Evolutionary conservation across 2,113 vertebrate genomes (phyloP).

Genomic region (Dipodomys merriami): DNA sequence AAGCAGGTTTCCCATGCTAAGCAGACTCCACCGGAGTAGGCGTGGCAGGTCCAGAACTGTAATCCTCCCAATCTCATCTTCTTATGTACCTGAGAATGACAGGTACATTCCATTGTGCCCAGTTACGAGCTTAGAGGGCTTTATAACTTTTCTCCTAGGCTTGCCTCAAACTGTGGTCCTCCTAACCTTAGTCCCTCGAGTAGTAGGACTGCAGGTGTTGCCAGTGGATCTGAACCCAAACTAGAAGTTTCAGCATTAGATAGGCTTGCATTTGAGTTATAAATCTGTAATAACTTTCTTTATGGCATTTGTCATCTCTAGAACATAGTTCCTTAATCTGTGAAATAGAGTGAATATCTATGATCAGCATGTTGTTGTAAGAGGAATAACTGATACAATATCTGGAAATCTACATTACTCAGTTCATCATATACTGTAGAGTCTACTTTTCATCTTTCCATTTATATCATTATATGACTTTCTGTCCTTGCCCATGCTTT

Average conservation of each 20-base stretch:
- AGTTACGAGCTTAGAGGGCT: too few species aligned
- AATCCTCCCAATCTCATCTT: too few species aligned
- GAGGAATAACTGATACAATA: not conserved
- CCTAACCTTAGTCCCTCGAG: too few species aligned
- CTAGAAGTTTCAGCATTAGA: not conserved
- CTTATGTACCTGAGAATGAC: too few species aligned
- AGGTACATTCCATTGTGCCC: too few species aligned
- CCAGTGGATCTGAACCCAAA: not conserved
- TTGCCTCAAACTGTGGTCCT: too few species aligned
- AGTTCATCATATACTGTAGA: not conserved
- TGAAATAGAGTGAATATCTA: not conserved
- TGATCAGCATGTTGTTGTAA: not conserved
- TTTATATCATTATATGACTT: not conserved
- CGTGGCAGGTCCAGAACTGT: too few species aligned
- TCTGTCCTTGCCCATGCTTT: not conserved
- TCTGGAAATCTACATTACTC: not conserved
- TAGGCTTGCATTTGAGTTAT: not conserved
- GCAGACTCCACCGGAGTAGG: too few species aligned
- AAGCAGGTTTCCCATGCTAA: too few species aligned
- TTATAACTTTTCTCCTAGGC: too few species aligned
- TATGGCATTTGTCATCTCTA: not conserved
- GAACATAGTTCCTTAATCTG: not conserved
- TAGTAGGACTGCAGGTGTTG: too few species aligned
- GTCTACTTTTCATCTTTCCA: not conserved
- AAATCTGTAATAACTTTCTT: not conserved